These are phyloP conservation scores for Brachionus rubens DNA, from an alignment of 1,140 invertebrate genomes.

Conservation along the genomic window DNA sequence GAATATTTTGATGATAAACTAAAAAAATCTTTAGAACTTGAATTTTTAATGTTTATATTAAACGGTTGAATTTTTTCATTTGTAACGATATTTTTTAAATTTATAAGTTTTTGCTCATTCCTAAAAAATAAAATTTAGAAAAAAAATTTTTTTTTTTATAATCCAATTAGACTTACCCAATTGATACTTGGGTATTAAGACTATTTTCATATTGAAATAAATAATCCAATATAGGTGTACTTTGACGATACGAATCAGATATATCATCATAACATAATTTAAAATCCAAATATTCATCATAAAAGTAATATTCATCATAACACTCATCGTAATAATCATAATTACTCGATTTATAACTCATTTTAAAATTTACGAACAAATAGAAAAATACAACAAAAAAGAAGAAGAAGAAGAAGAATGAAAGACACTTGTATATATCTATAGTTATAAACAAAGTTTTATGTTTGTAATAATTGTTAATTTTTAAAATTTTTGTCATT, in stretches of 20 bases:
- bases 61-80: conserved; percentile 21
- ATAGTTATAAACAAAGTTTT: no score
- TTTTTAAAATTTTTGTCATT: no score
- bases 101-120: background rate
- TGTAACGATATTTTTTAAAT: conserved; percentile 8
- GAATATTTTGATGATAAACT: background rate
- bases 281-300: background rate
- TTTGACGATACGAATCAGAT: no score
- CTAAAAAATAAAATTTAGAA: background rate
- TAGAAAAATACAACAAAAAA: no score
- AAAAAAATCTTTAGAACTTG: conserved; percentile 8
- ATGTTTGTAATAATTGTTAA: no score
- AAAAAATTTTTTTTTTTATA: background rate
- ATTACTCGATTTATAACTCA: background rate
- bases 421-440: no score
- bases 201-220: no score
- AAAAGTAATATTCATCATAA: background rate
- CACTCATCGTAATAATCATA: background rate
- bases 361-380: no score
- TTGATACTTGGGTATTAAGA: background rate
- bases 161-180: background rate
- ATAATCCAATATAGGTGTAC: no score
- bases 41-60: background rate
- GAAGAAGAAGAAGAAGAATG: no score
- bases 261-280: no score